Conservation (phyloP, 2,113 vertebrate genomes). For the Myrmophylax atrothorax region DNA sequence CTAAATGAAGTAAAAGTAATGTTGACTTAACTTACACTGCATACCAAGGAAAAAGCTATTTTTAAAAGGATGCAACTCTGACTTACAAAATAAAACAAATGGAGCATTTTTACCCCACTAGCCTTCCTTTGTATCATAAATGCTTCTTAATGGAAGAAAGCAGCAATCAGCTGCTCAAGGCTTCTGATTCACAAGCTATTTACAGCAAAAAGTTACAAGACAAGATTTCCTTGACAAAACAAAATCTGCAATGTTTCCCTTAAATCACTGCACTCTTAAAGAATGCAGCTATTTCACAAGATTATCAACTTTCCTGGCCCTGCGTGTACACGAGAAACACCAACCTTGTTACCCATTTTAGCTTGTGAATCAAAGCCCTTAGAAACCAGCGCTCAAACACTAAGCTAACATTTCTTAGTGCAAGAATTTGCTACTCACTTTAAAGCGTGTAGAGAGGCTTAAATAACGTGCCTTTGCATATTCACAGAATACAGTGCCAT, state of each 20-base stretch:
- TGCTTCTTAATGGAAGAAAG: neutral
- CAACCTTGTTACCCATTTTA: neutral
- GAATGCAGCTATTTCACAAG: neutral
- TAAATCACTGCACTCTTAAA: neutral
- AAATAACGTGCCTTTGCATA: neutral
- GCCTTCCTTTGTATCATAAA: neutral
- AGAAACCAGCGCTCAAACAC: neutral
- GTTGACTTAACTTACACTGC: neutral
- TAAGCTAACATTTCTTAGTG: neutral
- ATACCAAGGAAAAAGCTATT: neutral
- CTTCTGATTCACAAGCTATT: slow-evolving; percentile 45
- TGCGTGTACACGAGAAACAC: neutral
- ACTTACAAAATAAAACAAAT: neutral
- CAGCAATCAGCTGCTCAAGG: neutral
- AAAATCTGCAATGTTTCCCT: neutral
- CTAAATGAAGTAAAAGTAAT: neutral
- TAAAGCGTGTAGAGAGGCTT: neutral
- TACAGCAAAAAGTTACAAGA: neutral
- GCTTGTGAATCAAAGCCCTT: slow-evolving; percentile 6
- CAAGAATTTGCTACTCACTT: neutral
- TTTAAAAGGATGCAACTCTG: neutral
- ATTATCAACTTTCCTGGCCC: neutral
- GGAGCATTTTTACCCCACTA: neutral
- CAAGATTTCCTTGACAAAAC: neutral
- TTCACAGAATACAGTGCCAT: neutral